Conservation (phyloP, 2,113 vertebrate species). For the Pelodiscus sinensis region DNA sequence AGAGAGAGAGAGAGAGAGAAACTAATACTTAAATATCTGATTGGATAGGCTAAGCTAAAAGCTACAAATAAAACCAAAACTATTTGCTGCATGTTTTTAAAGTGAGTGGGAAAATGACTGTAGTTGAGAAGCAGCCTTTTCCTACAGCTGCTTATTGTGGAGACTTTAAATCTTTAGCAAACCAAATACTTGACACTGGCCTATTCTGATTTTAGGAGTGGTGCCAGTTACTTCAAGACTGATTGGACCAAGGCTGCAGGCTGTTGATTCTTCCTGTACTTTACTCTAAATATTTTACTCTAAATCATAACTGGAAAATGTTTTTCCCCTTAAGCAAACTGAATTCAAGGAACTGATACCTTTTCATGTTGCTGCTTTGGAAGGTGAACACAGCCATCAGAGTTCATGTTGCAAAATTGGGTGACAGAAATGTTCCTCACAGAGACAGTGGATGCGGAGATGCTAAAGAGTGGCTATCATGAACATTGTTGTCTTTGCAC, state of each 20-base stretch:
- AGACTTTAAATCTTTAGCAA: not conserved
- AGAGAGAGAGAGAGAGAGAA: not conserved
- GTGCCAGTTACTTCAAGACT: not conserved
- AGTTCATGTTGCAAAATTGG: not conserved
- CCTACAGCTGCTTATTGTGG: not conserved
- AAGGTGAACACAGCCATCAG: not conserved
- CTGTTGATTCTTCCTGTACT: not conserved
- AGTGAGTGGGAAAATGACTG: not conserved
- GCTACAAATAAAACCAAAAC: not conserved
- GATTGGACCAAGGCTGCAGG: not conserved
- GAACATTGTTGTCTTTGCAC: fast-evolving
- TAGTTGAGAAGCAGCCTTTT: not conserved
- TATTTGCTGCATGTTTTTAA: not conserved
- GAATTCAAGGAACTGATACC: not conserved
- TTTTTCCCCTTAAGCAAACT: not conserved
- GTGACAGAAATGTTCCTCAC: not conserved
- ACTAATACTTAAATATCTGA: not conserved
- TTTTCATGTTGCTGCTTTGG: not conserved
- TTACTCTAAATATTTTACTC: not conserved
- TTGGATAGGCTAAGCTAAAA: not conserved
- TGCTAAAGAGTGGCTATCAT: not conserved
- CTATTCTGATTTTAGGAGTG: not conserved
- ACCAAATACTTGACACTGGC: not conserved
- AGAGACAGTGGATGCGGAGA: not conserved
- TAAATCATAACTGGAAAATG: not conserved